These are phyloP conservation scores for Mycteria americana DNA, from an alignment of 2,797 vertebrate species.

Conservation along the genomic window DNA sequence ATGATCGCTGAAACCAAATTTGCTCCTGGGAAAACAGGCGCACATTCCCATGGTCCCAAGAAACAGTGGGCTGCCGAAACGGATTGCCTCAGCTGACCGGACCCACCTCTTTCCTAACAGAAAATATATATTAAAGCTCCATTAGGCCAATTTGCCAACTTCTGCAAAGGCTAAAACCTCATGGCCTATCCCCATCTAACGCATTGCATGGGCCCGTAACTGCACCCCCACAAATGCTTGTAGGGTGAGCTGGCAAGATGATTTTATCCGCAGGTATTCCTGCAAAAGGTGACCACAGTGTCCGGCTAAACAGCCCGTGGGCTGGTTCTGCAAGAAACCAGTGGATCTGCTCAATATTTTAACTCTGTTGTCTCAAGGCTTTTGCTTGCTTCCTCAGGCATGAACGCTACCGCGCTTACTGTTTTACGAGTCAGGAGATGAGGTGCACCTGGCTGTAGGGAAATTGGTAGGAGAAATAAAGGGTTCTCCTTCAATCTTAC, in stretches of 20 bases:
- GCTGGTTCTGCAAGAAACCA: background rate
- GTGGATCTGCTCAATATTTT: background rate
- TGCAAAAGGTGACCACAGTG: background rate
- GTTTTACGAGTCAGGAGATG: background rate
- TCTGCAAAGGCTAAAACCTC: background rate
- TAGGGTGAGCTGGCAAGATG: background rate
- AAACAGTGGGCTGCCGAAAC: background rate
- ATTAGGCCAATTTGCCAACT: background rate
- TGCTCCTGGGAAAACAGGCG: background rate
- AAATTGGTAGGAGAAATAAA: background rate
- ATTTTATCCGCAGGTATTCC: background rate
- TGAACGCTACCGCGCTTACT: rapidly evolving
- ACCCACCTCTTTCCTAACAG: background rate
- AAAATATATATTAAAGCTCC: background rate
- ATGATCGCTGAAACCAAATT: background rate
- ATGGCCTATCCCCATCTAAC: background rate
- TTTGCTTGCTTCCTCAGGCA: background rate
- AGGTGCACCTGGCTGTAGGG: background rate
- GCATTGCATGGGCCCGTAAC: rapidly evolving
- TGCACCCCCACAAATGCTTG: background rate
- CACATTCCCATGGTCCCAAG: background rate
- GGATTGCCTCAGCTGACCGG: background rate
- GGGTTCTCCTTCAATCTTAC: background rate
- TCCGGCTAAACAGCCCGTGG: rapidly evolving
- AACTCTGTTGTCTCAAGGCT: background rate